Evolutionary conservation across 2,113 vertebrate species (phyloP).

Genomic region (Poeciliopsis turrubarensis): DNA sequence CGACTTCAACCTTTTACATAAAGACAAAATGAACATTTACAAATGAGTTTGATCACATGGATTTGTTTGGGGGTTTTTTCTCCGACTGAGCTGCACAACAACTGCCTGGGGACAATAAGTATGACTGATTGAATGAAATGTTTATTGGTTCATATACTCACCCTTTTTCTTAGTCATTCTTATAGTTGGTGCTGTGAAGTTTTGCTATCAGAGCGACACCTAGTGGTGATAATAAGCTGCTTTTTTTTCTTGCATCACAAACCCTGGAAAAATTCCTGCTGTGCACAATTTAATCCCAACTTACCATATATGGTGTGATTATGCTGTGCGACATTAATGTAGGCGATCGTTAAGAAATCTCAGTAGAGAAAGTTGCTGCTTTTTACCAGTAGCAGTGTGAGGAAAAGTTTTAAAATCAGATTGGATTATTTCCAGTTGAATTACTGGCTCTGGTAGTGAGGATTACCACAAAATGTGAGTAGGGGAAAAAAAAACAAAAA

Average conservation of each 20-base stretch:
- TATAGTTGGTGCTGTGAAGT: background rate
- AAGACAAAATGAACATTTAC: too few species aligned
- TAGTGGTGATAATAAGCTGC: slow-evolving; percentile 59
- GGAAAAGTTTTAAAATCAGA: background rate
- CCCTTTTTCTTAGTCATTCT: slow-evolving; percentile 22
- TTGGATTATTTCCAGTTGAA: slow-evolving; percentile 40
- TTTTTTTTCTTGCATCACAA: background rate
- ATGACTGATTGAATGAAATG: too few species aligned
- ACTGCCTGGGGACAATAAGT: too few species aligned
- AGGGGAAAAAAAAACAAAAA: slow-evolving; percentile 12
- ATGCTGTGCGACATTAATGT: background rate
- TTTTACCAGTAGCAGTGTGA: slow-evolving; percentile 18
- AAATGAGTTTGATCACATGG: too few species aligned
- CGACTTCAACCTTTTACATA: too few species aligned
- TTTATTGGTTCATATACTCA: background rate
- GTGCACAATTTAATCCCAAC: background rate
- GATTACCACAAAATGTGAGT: slow-evolving; percentile 42
- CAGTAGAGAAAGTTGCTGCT: background rate
- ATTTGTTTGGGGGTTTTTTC: too few species aligned
- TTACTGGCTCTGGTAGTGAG: slow-evolving; percentile 46
- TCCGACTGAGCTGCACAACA: too few species aligned
- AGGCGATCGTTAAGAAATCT: background rate
- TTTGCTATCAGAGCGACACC: slow-evolving; percentile 60
- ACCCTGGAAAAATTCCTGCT: background rate
- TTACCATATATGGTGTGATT: background rate